Base-by-base conservation (phyloP, 2,797 vertebrate species). In the Thaleichthys pacificus region DNA sequence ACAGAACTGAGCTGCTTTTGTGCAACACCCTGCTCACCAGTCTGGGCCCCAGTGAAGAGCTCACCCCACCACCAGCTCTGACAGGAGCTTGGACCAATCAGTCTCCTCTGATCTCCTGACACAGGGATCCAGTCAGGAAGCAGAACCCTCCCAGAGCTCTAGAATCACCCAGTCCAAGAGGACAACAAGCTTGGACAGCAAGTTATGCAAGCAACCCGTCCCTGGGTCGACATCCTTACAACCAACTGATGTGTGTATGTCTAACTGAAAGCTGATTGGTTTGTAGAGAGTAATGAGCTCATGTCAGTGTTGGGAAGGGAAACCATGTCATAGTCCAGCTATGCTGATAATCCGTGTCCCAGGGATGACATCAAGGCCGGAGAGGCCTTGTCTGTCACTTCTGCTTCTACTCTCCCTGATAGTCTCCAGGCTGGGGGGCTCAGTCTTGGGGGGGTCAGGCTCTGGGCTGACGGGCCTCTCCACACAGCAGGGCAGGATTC, bases 321-420 rank as follows among this genome's bases (percentile, higher is more conserved):
- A 63, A 76, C 71, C 56, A 81, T 74, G 70, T 89, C 87, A 85
- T 76, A 65, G 74, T 71, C 15, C 73, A 83, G 76, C 67, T 81
- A 85, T 82, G 75, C 66, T 58, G 69, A 80, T 84, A 65, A 88
- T 85, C 80, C 74, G 73, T 64, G 66, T 32, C 47, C 67, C 72
- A 77, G 70, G 47, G 61, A 74, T 82, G 85, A 89, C 67, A 63
- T 83, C 84, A 84, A 24, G 28, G 58, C 24, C 6, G 60, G 73
- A 42, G 76, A 77, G 54, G 78, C 81, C 77, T 76, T 71, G 66
- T 35, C 35, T 72, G 77, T 89, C 80, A 80, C 60, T 64, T 78
- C 66, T 51, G 21, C 66, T 79, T 69, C 80, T 73, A 63, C 56
- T 72, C 76, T 68, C 80, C 76, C 74, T 73, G 80, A 87, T 51